phyloP scores from a whole-genome alignment of 2,888 invertebrate species.

The Sceliomorpha sp. region DNA sequence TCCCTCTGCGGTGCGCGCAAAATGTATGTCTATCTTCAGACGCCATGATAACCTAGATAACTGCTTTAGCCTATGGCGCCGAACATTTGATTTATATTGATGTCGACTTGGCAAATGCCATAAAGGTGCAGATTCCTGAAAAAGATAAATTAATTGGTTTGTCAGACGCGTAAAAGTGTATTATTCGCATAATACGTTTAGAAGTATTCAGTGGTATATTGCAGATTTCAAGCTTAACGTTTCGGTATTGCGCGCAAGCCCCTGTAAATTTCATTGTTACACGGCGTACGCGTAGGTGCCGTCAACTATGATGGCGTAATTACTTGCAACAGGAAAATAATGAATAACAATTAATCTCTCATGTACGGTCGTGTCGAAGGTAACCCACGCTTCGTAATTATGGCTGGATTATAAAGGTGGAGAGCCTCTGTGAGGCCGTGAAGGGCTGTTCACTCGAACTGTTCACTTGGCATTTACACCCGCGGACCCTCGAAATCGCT shows the following conservation, averaged over 20 bases:
- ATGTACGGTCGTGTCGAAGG: conserved; percentile 68
- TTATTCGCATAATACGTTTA: conserved; percentile 58
- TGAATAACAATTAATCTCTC: conserved; percentile 81
- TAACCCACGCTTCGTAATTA: conserved; percentile 70
- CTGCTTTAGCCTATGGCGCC: conserved; percentile 20
- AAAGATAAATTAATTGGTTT: neutral
- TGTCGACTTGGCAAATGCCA: conserved; percentile 5
- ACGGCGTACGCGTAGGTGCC: conserved; percentile 61
- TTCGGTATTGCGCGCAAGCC: conserved; percentile 71
- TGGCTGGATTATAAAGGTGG: conserved; percentile 80
- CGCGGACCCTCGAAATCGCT: conserved; percentile 70
- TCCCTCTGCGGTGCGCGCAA: conserved; percentile 10
- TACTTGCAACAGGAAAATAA: conserved; percentile 76
- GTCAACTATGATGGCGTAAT: conserved; percentile 73
- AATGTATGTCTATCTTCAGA: conserved; percentile 21
- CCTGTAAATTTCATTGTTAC: conserved; percentile 74
- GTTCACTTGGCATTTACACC: conserved; percentile 79
- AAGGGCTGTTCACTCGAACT: conserved; percentile 79
- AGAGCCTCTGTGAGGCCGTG: conserved; percentile 69
- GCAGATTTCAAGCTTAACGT: conserved; percentile 73
- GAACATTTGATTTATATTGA: conserved; percentile 5
- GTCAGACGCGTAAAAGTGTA: neutral
- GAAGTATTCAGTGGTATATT: conserved; percentile 70
- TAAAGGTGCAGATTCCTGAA: too few species aligned
- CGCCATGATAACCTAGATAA: conserved; percentile 36